These are phyloP conservation scores for Cataglyphis rosenhaueri DNA, from an alignment of 2,888 invertebrate genomes.

Conservation along the genomic window DNA sequence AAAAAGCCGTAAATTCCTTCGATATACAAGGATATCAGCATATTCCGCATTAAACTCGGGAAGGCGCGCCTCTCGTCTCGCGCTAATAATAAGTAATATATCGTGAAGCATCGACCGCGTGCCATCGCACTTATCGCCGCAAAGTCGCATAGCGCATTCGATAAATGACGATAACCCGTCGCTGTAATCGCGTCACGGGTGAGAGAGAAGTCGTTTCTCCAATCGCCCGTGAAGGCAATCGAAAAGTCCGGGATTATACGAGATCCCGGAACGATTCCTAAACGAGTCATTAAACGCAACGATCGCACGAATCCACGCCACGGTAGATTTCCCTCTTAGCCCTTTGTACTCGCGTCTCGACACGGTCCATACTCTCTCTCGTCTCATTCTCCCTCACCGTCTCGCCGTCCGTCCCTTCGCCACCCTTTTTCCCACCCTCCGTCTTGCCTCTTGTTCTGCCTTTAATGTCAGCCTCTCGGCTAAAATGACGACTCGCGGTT, in stretches of 20 bases:
- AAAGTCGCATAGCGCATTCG: slow-evolving; percentile 14
- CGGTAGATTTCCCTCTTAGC: slow-evolving; percentile 63
- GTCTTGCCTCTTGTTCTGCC: slow-evolving; percentile 40
- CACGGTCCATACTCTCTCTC: slow-evolving; percentile 36
- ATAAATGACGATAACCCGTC: slow-evolving; percentile 45
- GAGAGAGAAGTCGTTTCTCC: slow-evolving; percentile 26
- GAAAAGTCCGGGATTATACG: slow-evolving; percentile 54
- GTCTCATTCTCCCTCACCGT: not conserved
- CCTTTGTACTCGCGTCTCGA: slow-evolving; percentile 49
- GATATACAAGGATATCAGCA: not conserved
- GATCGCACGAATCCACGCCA: slow-evolving; percentile 52
- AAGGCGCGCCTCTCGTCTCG: not conserved
- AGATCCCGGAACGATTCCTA: slow-evolving; percentile 55
- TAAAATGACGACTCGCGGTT: slow-evolving; percentile 76
- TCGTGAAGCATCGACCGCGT: slow-evolving; percentile 14
- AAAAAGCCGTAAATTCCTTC: not conserved
- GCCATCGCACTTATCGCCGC: slow-evolving; percentile 3
- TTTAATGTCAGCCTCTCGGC: slow-evolving; percentile 76
- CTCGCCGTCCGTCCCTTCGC: slow-evolving; percentile 11
- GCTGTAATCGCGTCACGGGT: not conserved
- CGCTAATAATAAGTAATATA: slow-evolving; percentile 13
- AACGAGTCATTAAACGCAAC: slow-evolving; percentile 62
- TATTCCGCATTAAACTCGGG: not conserved
- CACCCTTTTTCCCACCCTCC: slow-evolving; percentile 44
- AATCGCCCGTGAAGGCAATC: slow-evolving; percentile 53